These are phyloP conservation scores for Peucedramus taeniatus DNA, from an alignment of 2,113 vertebrate genomes.

Conservation along the genomic window DNA sequence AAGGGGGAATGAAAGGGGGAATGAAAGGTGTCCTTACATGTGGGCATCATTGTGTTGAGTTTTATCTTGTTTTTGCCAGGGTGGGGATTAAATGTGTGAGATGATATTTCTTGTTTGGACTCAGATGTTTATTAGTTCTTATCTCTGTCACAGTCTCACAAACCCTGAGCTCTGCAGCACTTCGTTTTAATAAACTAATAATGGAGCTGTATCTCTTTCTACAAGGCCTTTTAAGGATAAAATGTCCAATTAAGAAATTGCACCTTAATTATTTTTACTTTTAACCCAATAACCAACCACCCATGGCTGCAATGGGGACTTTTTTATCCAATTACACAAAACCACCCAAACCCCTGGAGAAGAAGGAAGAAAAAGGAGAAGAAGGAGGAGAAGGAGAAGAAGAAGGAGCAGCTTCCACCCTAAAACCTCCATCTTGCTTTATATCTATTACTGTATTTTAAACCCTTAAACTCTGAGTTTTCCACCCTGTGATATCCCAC, in stretches of 20 bases:
- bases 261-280: background rate
- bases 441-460: background rate
- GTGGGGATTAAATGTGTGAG: background rate
- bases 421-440: background rate
- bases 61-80: background rate
- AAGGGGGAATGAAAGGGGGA: background rate
- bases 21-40: background rate
- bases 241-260: background rate
- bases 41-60: background rate
- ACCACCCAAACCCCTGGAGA: background rate
- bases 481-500: background rate
- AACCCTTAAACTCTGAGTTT: background rate
- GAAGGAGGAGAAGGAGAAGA: too few relatives aligned
- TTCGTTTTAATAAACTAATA: background rate
- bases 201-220: background rate
- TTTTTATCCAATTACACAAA: background rate
- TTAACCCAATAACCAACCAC: background rate
- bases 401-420: background rate
- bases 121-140: background rate
- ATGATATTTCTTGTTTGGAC: background rate
- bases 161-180: background rate
- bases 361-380: too few relatives aligned
- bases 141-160: background rate
- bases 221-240: background rate
- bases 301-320: background rate